Conservation (phyloP, 2,888 invertebrate genomes). For the Perizoma flavofasciatum region DNA sequence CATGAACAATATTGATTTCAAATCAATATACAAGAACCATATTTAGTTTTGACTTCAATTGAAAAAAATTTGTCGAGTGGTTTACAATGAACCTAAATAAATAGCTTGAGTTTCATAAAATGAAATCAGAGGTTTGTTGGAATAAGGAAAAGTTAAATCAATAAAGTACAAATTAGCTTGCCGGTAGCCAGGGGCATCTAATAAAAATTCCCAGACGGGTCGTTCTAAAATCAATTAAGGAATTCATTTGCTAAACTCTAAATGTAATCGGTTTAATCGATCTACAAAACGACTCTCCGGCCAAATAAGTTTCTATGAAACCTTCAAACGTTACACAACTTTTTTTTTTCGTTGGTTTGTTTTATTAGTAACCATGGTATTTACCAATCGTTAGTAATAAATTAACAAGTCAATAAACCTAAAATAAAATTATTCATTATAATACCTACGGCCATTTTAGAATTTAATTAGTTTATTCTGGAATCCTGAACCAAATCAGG, state of each 20-base stretch:
- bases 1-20: too few species aligned
- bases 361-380: too few species aligned
- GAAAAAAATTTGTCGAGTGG: too few species aligned
- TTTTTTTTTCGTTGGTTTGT: not conserved
- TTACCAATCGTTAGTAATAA: too few species aligned
- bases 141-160: conserved; percentile 13
- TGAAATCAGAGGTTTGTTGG: not conserved
- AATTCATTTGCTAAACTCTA: conserved; percentile 23
- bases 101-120: conserved; percentile 1
- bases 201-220: conserved; percentile 29
- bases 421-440: too few species aligned
- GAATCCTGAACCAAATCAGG: too few species aligned
- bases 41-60: too few species aligned
- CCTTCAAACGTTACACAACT: not conserved
- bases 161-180: conserved; percentile 27
- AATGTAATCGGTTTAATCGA: conserved; percentile 15
- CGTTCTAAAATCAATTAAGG: conserved; percentile 27
- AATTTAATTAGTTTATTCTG: too few species aligned
- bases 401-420: too few species aligned
- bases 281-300: not conserved
- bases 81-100: conserved; percentile 4
- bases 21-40: too few species aligned
- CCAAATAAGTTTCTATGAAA: conserved; percentile 1
- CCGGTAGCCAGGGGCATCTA: conserved; percentile 16
- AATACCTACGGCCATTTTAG: too few species aligned